Percentiles rank a stretch among this genome's conserved stretches.
phyloP scores from a whole-genome alignment of 2,797 vertebrate genomes.

The Spheniscus humboldti region DNA sequence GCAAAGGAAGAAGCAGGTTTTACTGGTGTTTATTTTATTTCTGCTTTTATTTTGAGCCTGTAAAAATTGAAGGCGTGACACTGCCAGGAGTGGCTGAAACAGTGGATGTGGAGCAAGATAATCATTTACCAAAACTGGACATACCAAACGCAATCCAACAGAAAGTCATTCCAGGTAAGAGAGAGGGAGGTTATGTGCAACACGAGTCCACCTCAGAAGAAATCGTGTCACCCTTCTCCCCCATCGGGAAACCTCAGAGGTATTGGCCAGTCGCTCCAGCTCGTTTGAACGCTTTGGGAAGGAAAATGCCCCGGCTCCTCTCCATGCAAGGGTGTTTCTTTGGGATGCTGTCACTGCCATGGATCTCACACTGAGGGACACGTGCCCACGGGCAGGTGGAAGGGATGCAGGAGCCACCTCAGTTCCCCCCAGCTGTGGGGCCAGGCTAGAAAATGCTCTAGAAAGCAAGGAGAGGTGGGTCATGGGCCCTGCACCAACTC shows the following conservation, averaged over 20 bases:
- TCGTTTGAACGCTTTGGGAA: not conserved
- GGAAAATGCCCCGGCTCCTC: not conserved
- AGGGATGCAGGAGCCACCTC: not conserved
- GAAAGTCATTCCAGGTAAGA: slow-evolving; percentile 30
- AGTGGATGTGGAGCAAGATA: fast-evolving
- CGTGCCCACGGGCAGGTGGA: fast-evolving
- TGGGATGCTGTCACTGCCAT: not conserved
- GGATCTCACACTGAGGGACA: not conserved
- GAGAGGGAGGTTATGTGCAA: fast-evolving
- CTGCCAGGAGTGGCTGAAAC: not conserved
- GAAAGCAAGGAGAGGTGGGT: not conserved
- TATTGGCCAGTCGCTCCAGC: fast-evolving
- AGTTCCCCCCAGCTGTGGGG: not conserved
- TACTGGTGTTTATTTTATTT: not conserved
- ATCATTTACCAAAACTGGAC: not conserved
- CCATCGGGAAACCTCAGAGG: not conserved
- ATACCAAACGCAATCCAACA: not conserved
- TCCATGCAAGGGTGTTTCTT: fast-evolving
- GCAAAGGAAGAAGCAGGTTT: not conserved
- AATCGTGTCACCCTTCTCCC: fast-evolving
- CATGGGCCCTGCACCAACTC: not conserved
- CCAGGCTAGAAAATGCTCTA: not conserved
- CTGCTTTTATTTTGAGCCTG: not conserved
- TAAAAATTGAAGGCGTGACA: not conserved
- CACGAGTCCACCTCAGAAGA: fast-evolving